Base-by-base conservation (phyloP, 1,140 invertebrate genomes). In the Hestina assimilis region DNA sequence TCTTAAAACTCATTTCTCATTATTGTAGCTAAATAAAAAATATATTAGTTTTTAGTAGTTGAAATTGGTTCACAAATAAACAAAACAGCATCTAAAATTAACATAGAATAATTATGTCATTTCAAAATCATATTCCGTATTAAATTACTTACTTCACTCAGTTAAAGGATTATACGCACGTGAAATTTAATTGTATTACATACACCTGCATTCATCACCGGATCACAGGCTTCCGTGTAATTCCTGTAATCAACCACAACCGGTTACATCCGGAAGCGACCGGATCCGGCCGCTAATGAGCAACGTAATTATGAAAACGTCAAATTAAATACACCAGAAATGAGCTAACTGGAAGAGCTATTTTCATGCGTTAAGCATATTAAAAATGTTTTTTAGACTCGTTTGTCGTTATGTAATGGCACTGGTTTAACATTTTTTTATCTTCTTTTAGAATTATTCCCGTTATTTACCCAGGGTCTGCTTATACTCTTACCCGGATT, bases 221-320 rank as follows among this genome's bases (percentile, higher is more conserved):
- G 63, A 66, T 62, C 55, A 66, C 47, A 51, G 47, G 38, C 33
- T 38, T 38, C 33, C 33, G 45, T 43, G 46, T 63, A 60, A 59
- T 67, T 60, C 57, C 63, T 62, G 42, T 60, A 63, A 67, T 57
- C 65, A 63, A 35, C 60, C 56, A 24, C 48, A 57, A 59, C 59
- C 56, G 56, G 59, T 45, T 50, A 58, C 48, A 60, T 29, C 55
- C 55, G 54, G 45, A 38, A 35, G 51, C 26, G 45, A 57, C 59
- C 59, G 59, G 66, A 45, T 58, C 55, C 52, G 47, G 65, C 56
- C 63, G 59, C 66, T 71, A 74, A 74, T 74, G 68, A 74, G 71
- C 24, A 35, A 12, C 57, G 68, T 66, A 66, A 74, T 74, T 68
- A 69, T 63, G 63, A 63, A 51, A 52, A 33, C 53, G 53, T 60